Evolutionary conservation across 2,113 vertebrate species (phyloP).

Genomic region (Ginglymostoma cirratum): DNA sequence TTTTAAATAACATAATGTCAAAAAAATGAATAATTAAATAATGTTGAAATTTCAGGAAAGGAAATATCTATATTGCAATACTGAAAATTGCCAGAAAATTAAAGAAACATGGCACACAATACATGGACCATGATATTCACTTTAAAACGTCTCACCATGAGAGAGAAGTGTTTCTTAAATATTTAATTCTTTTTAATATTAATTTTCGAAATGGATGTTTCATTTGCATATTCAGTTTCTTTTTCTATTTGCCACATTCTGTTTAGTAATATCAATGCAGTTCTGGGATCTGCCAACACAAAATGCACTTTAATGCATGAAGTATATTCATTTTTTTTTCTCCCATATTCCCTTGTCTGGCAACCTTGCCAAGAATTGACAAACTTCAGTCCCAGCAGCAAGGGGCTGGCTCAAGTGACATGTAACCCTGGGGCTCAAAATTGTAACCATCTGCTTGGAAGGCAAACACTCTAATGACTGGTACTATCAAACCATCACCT

Average conservation of each 20-base stretch:
- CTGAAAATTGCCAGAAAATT: not conserved
- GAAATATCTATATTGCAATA: not conserved
- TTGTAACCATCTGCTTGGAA: constrained; percentile 6
- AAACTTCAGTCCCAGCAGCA: not conserved
- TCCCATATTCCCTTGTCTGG: not conserved
- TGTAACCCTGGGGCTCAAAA: constrained; percentile 27
- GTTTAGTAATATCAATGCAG: not conserved
- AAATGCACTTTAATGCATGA: not conserved
- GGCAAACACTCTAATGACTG: not conserved
- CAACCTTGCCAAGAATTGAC: constrained; percentile 9
- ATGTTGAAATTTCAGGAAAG: not conserved
- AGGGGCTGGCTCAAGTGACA: constrained; percentile 12
- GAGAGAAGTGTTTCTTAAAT: not conserved
- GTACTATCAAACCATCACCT: not conserved
- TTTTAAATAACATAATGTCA: not conserved
- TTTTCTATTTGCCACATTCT: not conserved
- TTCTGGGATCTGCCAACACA: not conserved
- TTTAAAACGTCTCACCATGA: not conserved
- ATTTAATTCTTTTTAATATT: constrained; percentile 1
- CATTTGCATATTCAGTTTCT: not conserved
- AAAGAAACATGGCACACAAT: not conserved
- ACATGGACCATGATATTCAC: not conserved
- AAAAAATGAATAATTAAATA: not conserved
- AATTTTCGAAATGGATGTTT: not conserved
- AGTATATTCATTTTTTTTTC: too few relatives aligned